Percentiles rank a stretch among this genome's conserved stretches.
Evolutionary conservation across 37 sponge, comb jelly and placozoan genomes (phyloP).

Genomic region (Aphrocallistes beatrix): DNA sequence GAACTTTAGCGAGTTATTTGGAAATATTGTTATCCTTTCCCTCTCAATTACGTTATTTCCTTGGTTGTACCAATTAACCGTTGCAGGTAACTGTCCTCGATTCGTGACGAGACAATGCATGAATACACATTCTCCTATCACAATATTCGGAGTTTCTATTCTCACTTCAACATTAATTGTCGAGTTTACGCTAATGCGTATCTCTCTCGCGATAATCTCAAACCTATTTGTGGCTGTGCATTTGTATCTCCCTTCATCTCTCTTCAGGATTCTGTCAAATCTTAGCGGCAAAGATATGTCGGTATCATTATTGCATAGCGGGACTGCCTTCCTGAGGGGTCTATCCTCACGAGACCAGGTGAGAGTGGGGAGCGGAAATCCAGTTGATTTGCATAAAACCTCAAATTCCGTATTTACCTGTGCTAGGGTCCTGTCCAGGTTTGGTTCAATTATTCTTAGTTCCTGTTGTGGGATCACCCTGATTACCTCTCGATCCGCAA

Average conservation of each 20-base stretch:
- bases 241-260: not conserved
- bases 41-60: not conserved
- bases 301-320: not conserved
- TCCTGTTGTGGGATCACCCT: not conserved
- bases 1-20: constrained; percentile 2
- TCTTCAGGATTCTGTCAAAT: not conserved
- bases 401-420: not conserved
- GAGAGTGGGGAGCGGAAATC: not conserved
- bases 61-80: not conserved
- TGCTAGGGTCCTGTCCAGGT: not conserved
- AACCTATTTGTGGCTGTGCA: not conserved
- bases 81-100: not conserved
- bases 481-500: not conserved
- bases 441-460: not conserved
- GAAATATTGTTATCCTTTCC: not conserved
- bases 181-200: not conserved
- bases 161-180: not conserved
- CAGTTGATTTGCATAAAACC: not conserved
- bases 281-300: not conserved
- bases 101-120: not conserved
- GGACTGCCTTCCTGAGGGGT: not conserved
- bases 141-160: not conserved
- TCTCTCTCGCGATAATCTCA: not conserved
- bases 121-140: not conserved
- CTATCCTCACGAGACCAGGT: not conserved